phyloP scores from a whole-genome alignment of 2,113 vertebrate species.

The Pseudonaja textilis region DNA sequence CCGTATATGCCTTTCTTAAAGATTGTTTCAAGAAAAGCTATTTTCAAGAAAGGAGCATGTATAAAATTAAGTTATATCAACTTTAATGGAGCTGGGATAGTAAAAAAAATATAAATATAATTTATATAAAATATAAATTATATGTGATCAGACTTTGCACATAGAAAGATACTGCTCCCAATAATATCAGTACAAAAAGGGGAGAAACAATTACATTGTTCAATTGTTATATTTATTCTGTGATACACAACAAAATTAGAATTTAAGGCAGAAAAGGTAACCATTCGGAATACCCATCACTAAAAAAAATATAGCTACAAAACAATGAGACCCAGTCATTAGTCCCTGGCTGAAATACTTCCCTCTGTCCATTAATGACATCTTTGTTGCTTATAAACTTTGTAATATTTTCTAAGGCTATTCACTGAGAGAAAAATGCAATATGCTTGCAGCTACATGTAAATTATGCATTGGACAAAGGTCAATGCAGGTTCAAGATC shows the following conservation, averaged over 20 bases:
- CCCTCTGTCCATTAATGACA: neutral
- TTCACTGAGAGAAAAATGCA: conserved; percentile 19
- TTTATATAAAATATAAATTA: neutral
- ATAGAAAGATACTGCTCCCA: neutral
- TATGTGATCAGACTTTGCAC: neutral
- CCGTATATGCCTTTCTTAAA: neutral
- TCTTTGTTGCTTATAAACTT: neutral
- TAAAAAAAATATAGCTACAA: neutral
- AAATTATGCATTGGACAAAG: conserved; percentile 22
- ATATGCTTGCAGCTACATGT: conserved; percentile 22
- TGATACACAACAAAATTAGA: neutral
- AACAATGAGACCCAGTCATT: neutral
- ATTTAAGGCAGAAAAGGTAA: neutral
- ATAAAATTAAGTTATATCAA: neutral
- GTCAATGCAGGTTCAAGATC: conserved; percentile 20
- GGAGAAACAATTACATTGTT: neutral
- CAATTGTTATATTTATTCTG: neutral
- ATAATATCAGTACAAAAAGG: neutral
- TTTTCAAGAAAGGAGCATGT: neutral
- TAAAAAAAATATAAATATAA: neutral
- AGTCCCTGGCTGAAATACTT: neutral
- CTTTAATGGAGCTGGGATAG: neutral
- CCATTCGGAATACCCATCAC: neutral
- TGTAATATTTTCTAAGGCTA: conserved; percentile 26
- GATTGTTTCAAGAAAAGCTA: neutral